These are phyloP conservation scores for Lydus trimaculatus DNA, from an alignment of 2,888 invertebrate genomes.

Conservation along the genomic window DNA sequence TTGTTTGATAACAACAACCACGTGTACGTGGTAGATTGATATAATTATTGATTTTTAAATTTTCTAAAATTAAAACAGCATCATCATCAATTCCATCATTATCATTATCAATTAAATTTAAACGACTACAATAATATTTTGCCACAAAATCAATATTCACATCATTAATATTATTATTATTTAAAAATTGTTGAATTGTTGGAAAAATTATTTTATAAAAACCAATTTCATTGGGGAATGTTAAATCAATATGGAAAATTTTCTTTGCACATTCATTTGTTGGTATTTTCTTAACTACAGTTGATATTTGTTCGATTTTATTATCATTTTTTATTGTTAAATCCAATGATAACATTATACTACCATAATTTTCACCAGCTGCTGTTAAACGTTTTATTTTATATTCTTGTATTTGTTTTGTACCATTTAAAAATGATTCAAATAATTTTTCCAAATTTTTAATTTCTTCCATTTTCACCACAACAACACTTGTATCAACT, in stretches of 20 bases:
- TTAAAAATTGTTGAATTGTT: constrained; percentile 58
- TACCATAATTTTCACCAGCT: constrained; percentile 68
- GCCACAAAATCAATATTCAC: constrained; percentile 49
- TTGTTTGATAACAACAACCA: constrained; percentile 61
- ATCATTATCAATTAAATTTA: constrained; percentile 35
- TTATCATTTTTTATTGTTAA: constrained; percentile 43
- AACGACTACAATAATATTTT: constrained; percentile 42
- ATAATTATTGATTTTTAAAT: constrained; percentile 61
- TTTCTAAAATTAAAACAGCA: constrained; percentile 64
- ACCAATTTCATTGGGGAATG: constrained; percentile 63
- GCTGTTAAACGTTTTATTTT: constrained; percentile 57
- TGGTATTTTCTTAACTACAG: constrained; percentile 38
- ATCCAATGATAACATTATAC: constrained; percentile 60
- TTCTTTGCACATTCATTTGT: constrained; percentile 42
- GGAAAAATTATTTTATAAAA: constrained; percentile 62
- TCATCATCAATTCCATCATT: constrained; percentile 61
- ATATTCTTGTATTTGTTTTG: constrained; percentile 42
- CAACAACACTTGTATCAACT: not conserved
- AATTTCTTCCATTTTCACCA: constrained; percentile 17
- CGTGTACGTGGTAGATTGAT: constrained; percentile 57
- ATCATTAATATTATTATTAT: constrained; percentile 52
- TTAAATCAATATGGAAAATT: constrained; percentile 62
- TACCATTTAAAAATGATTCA: not conserved
- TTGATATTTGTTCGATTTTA: constrained; percentile 24
- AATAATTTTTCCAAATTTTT: constrained; percentile 1